phyloP scores from a whole-genome alignment of 2,797 vertebrate genomes.

The Acropternis orthonyx region DNA sequence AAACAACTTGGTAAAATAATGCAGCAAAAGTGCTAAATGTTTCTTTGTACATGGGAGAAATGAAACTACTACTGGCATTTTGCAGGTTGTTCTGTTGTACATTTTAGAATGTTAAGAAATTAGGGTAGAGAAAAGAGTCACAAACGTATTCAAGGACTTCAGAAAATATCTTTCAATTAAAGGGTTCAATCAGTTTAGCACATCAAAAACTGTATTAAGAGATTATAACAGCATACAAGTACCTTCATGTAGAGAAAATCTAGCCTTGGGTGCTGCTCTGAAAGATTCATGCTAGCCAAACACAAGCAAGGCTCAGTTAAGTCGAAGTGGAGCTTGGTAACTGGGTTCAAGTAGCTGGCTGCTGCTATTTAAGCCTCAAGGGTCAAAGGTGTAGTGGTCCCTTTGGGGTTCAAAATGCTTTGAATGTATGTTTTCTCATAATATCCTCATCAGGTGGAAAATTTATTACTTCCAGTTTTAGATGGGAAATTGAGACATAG shows the following conservation, averaged over 20 bases:
- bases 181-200: not conserved
- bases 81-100: not conserved
- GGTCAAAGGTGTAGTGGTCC: not conserved
- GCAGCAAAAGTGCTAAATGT: not conserved
- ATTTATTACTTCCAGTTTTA: not conserved
- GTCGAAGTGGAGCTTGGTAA: not conserved
- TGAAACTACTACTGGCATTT: not conserved
- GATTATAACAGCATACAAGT: not conserved
- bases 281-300: not conserved
- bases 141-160: not conserved
- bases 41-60: not conserved
- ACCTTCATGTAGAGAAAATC: not conserved
- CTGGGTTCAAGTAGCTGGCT: not conserved
- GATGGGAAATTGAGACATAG: not conserved
- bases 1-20: not conserved
- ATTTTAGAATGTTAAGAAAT: not conserved
- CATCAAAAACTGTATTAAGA: conserved; percentile 17
- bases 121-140: not conserved
- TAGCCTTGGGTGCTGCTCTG: not conserved
- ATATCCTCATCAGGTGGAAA: not conserved
- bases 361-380: not conserved
- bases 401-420: not conserved
- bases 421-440: not conserved
- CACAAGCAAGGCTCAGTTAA: not conserved
- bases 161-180: not conserved